Base-by-base conservation (phyloP, 30 jellyfish, hydroid and myxozoan genomes). In the Catostylus mosaicus region DNA sequence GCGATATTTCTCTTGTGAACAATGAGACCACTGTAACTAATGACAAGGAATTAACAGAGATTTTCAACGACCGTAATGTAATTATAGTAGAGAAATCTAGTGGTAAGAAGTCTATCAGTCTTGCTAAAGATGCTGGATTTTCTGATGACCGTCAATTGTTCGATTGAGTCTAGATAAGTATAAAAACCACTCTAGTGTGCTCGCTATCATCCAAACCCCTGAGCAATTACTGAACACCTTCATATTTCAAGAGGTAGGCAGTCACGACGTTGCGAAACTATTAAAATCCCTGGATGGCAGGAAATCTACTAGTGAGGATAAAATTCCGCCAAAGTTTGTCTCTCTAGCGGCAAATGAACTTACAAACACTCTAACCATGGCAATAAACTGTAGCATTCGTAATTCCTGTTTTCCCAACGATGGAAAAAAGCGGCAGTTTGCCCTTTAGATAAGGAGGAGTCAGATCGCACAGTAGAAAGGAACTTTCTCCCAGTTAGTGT, bases 231-330 rank as follows among this genome's bases (percentile, higher is more conserved):
- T 26, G 33, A n/a, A 56, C 69, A 56, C 27, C 7, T 12, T 56
- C 33, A 19, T 26, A 5, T 56, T 56, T n/a, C 69, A 56, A 8
- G 69, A 56, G 20, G 26, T 7, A n/a, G 33, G 33, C 26, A 56
- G 20, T 56, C 18, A 56, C 9, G 69, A 56, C 11, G 69, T 56
- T 56, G 33, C 33, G 26, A 10, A 56, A 56, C 69, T 56, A 56
- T 26, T n/a, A n/a, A 56, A 56, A 56, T 56, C 69, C 26, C 26
- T 56, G 69, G 69, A 56, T 56, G 69, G 69, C 9, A 56, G 69
- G 20, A 56, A 56, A 56, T 6, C 18, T 43, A 43, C 54, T 16
- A 43, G n/a, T n/a, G n/a, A n/a, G n/a, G n/a, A n/a, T n/a, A n/a
- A n/a, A n/a, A n/a, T n/a, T n/a, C n/a, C n/a, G n/a, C n/a, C n/a